phyloP scores from a whole-genome alignment of 2,797 vertebrate species.

The Heteromormyrus szaboi region DNA sequence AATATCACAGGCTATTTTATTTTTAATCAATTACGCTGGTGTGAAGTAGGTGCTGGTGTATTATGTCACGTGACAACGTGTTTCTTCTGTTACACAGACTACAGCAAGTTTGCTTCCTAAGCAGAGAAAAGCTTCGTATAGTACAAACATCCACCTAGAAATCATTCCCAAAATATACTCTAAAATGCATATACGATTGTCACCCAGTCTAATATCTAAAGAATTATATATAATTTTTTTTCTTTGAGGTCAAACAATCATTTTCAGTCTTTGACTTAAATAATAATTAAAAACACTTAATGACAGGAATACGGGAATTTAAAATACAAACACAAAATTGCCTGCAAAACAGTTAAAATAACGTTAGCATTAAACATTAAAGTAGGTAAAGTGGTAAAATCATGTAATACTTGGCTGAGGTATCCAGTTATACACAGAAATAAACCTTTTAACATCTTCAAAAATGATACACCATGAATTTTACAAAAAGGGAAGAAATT shows the following conservation, averaged over 20 bases:
- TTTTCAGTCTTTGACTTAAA: neutral
- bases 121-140: neutral
- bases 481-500: neutral
- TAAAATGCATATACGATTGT: neutral
- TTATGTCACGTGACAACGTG: neutral
- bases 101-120: neutral
- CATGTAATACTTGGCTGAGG: neutral
- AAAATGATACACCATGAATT: neutral
- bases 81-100: neutral
- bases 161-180: neutral
- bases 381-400: neutral
- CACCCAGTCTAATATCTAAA: neutral
- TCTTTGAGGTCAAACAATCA: neutral
- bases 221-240: neutral
- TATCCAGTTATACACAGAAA: neutral
- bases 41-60: neutral
- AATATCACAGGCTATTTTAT: neutral
- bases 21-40: neutral
- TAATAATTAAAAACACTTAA: neutral
- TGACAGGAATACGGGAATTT: neutral
- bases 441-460: neutral
- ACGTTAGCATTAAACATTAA: neutral
- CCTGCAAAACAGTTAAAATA: neutral
- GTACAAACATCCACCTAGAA: neutral
- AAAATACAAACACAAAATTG: neutral